Evolutionary conservation across 1,140 invertebrate species (phyloP).

Genomic region (Macrobrachium nipponense): DNA sequence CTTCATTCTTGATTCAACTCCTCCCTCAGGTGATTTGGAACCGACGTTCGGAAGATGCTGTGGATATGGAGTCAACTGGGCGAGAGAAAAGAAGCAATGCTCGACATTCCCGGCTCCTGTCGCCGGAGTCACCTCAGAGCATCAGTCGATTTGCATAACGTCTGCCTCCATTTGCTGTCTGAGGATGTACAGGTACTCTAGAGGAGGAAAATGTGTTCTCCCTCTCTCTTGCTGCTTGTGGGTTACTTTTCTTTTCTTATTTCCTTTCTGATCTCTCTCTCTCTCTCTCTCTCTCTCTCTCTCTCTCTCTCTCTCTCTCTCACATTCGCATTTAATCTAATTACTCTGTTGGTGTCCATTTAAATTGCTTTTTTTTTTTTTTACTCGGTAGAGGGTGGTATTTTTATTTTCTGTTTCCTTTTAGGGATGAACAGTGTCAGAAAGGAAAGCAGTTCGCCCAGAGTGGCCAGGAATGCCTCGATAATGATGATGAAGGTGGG

Average conservation of each 20-base stretch:
- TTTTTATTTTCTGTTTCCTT: constrained; percentile 37
- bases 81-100: constrained; percentile 70
- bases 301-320: no score
- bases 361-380: not conserved
- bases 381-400: not conserved
- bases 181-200: constrained; percentile 66
- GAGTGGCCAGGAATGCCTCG: constrained; percentile 68
- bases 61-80: constrained; percentile 70
- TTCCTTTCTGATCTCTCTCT: no score
- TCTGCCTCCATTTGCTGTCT: constrained; percentile 72
- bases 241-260: not conserved
- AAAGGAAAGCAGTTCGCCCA: constrained; percentile 71
- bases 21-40: constrained; percentile 67
- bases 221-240: not conserved
- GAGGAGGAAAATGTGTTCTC: not conserved
- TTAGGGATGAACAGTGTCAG: constrained; percentile 68
- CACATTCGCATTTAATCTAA: not conserved
- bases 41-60: constrained; percentile 72
- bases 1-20: not conserved
- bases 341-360: not conserved
- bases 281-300: no score
- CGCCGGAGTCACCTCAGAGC: constrained; percentile 67
- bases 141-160: constrained; percentile 71
- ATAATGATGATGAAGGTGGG: constrained; percentile 65
- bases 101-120: constrained; percentile 70